Evolutionary conservation across 2,888 invertebrate species (phyloP).

Genomic region (Amiota mariae): DNA sequence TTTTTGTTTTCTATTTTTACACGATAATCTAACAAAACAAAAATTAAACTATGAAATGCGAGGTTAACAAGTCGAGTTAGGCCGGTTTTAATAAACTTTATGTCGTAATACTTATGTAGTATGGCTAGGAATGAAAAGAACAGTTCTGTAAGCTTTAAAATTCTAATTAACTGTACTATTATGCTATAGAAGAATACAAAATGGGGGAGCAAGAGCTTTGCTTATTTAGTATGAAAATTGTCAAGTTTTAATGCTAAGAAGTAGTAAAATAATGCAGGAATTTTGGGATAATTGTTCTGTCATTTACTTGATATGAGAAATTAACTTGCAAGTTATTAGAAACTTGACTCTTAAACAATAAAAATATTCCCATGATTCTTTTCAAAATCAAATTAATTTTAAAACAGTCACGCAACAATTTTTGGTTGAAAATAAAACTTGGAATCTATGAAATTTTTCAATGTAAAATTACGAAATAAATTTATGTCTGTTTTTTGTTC

Average conservation of each 20-base stretch:
- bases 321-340: too few relatives aligned
- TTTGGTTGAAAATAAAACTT: not conserved
- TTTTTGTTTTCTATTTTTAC: not conserved
- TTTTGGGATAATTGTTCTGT: too few relatives aligned
- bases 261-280: too few relatives aligned
- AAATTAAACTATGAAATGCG: slow-evolving; percentile 26
- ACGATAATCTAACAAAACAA: not conserved
- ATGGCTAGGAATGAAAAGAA: not conserved
- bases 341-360: not conserved
- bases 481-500: not conserved
- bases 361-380: slow-evolving; percentile 13
- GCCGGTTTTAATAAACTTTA: slow-evolving; percentile 2
- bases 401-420: slow-evolving; percentile 19
- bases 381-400: not conserved
- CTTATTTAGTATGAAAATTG: too few relatives aligned
- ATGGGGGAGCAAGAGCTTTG: too few relatives aligned
- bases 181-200: not conserved
- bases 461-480: slow-evolving; percentile 51
- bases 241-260: too few relatives aligned
- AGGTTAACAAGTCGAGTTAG: slow-evolving; percentile 38
- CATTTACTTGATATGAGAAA: too few relatives aligned
- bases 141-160: not conserved
- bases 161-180: too few relatives aligned
- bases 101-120: not conserved
- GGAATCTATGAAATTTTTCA: not conserved